Evolutionary conservation across 2,797 vertebrate genomes (phyloP).

Genomic region (Liasis olivaceus): DNA sequence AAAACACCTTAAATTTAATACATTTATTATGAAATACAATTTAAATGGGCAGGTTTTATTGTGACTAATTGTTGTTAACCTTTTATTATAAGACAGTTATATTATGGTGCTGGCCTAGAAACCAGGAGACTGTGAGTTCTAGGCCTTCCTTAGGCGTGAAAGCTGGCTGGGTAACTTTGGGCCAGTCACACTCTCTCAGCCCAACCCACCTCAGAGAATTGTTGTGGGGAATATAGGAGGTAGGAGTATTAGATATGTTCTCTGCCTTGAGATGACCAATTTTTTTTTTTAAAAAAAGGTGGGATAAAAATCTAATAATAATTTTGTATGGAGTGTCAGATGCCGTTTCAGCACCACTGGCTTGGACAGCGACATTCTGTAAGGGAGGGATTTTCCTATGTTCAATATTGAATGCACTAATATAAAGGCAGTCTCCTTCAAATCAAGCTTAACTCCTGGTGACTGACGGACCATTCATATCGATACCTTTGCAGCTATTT

Average conservation of each 20-base stretch:
- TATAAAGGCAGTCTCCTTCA: background rate
- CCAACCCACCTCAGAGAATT: background rate
- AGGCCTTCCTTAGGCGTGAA: background rate
- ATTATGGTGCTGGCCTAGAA: background rate
- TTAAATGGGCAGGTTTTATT: background rate
- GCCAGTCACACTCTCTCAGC: background rate
- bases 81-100: background rate
- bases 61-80: background rate
- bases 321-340: rapidly evolving
- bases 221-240: background rate
- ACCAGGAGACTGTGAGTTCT: background rate
- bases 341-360: constrained; percentile 81
- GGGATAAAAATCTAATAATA: background rate
- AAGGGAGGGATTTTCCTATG: background rate
- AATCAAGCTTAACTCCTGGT: background rate
- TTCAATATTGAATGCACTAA: background rate
- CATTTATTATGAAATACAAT: background rate
- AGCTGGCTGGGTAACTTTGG: background rate
- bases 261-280: background rate
- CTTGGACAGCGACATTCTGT: constrained; percentile 79
- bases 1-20: background rate
- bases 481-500: background rate
- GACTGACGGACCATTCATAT: background rate
- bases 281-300: background rate
- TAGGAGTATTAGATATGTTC: background rate